These are phyloP conservation scores for Neostethus bicornis DNA, from an alignment of 2,797 vertebrate species.

Conservation along the genomic window DNA sequence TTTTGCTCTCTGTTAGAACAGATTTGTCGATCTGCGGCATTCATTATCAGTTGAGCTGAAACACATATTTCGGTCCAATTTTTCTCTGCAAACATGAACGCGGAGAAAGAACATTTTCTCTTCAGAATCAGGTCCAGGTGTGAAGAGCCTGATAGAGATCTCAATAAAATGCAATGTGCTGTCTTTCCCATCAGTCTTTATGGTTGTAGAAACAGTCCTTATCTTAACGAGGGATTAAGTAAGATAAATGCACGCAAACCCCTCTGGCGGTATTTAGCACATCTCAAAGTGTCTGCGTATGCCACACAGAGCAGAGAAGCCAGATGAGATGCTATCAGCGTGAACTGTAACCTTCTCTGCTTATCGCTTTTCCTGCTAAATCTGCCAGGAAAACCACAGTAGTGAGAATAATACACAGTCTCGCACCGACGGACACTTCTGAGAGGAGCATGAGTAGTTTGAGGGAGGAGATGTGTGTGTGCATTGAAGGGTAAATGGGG, in stretches of 20 bases:
- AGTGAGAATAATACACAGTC: slow-evolving; percentile 49
- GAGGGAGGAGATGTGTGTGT: slow-evolving; percentile 18
- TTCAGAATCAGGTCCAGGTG: slow-evolving; percentile 22
- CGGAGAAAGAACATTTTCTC: slow-evolving; percentile 22
- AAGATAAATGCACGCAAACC: slow-evolving; percentile 35
- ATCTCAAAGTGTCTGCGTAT: slow-evolving; percentile 23
- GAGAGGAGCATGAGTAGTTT: slow-evolving; percentile 6
- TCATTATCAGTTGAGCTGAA: slow-evolving; percentile 54
- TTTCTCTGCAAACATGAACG: slow-evolving; percentile 9
- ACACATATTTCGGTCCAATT: slow-evolving; percentile 35
- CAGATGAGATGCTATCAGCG: slow-evolving; percentile 37
- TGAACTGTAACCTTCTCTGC: slow-evolving; percentile 40
- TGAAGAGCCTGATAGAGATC: slow-evolving; percentile 36
- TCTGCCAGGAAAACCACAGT: slow-evolving; percentile 37
- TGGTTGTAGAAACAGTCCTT: slow-evolving; percentile 48
- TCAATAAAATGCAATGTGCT: slow-evolving; percentile 35
- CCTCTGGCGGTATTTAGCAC: slow-evolving; percentile 25
- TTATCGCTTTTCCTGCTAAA: slow-evolving; percentile 44
- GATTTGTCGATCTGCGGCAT: slow-evolving; percentile 49
- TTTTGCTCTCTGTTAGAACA: slow-evolving; percentile 41
- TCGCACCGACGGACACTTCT: slow-evolving; percentile 58
- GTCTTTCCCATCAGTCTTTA: slow-evolving; percentile 56
- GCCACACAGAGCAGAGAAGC: slow-evolving; percentile 16
- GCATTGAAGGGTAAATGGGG: slow-evolving; percentile 14
- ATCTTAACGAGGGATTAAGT: slow-evolving; percentile 66